A percentile compares a stretch with the other conserved stretches of the same genome.
These are phyloP conservation scores for Thamnophis elegans DNA, from an alignment of 2,797 vertebrate species.

Conservation along the genomic window DNA sequence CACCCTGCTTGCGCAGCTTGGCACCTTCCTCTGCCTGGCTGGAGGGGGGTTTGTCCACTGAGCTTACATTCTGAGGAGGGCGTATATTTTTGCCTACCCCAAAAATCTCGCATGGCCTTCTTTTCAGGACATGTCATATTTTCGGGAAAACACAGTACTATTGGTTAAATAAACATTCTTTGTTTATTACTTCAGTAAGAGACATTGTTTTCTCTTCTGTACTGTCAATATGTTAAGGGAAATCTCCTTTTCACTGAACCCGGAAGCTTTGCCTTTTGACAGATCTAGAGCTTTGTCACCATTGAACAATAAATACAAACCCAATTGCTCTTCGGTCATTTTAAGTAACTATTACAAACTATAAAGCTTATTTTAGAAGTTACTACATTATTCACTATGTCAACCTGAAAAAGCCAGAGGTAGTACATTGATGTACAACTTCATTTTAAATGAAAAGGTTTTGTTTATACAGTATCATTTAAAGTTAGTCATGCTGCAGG, in stretches of 20 bases:
- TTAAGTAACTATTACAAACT: slow-evolving; percentile 26
- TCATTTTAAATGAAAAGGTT: not conserved
- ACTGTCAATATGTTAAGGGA: slow-evolving; percentile 45
- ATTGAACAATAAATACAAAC: slow-evolving; percentile 58
- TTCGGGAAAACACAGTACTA: too few relatives aligned
- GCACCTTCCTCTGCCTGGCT: too few relatives aligned
- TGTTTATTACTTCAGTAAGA: slow-evolving; percentile 42
- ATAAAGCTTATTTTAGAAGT: not conserved
- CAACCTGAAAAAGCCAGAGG: not conserved
- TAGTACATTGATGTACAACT: not conserved
- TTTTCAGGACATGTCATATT: too few relatives aligned
- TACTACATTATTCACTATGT: not conserved
- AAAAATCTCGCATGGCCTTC: too few relatives aligned
- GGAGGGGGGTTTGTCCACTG: too few relatives aligned
- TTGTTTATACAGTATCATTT: not conserved
- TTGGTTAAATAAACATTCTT: slow-evolving; percentile 22
- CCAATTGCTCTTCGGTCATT: slow-evolving; percentile 54
- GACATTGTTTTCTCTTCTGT: slow-evolving; percentile 33
- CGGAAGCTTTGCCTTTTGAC: slow-evolving; percentile 47
- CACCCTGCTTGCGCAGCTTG: too few relatives aligned
- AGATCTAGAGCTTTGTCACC: slow-evolving; percentile 49
- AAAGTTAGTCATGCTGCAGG: not conserved
- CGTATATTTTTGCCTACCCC: too few relatives aligned
- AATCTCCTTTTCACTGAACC: slow-evolving; percentile 46
- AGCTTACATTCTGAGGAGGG: too few relatives aligned